These are phyloP conservation scores for Etheostoma nigrum DNA, from an alignment of 2,797 vertebrate species.

Conservation along the genomic window DNA sequence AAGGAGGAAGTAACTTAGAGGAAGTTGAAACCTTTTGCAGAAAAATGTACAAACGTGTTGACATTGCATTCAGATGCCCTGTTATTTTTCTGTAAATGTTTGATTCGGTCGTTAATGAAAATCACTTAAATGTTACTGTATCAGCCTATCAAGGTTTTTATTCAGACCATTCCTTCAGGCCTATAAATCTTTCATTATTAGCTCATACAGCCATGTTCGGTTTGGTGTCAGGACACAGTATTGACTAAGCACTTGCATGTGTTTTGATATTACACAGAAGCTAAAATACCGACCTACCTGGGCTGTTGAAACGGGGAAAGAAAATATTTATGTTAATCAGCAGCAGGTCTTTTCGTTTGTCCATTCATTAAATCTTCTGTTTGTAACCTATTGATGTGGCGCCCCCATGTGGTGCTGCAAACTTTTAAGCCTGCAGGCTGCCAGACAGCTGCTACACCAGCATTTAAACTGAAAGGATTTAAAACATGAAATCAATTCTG, in stretches of 20 bases:
- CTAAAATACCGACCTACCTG: neutral
- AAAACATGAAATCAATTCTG: neutral
- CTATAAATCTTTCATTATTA: neutral
- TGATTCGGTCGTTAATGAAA: neutral
- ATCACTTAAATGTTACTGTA: neutral
- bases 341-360: conserved; percentile 24
- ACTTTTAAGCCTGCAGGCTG: conserved; percentile 42
- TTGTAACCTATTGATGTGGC: conserved; percentile 50
- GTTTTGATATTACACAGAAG: conserved; percentile 12
- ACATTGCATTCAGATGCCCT: neutral
- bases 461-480: neutral
- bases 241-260: neutral
- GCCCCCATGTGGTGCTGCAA: conserved; percentile 69
- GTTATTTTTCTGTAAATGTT: neutral
- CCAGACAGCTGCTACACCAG: neutral
- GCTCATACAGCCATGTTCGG: neutral
- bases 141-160: neutral
- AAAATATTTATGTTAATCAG: neutral
- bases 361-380: neutral
- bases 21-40: neutral
- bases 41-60: neutral
- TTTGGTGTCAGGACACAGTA: conserved; percentile 1
- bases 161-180: neutral
- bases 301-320: conserved; percentile 4
- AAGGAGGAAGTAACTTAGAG: neutral